phyloP scores from a whole-genome alignment of 92 coral and sea anemone species.

The Siderastrea radians region DNA sequence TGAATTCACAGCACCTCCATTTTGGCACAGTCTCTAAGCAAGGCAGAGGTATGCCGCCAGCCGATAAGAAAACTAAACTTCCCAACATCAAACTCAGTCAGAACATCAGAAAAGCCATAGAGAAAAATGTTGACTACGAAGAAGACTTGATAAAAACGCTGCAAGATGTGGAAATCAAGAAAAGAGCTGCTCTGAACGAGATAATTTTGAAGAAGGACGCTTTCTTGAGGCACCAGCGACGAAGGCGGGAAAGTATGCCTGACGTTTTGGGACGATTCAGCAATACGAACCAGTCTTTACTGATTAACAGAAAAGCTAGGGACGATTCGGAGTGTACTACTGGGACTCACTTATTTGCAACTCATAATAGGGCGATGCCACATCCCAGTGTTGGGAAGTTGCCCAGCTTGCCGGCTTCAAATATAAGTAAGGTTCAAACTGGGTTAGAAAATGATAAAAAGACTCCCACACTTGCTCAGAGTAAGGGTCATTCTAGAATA shows the following conservation, averaged over 20 bases:
- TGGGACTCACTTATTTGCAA: neutral
- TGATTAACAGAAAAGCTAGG: neutral
- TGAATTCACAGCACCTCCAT: neutral
- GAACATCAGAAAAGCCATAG: slow-evolving; percentile 20
- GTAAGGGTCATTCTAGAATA: neutral
- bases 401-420: neutral
- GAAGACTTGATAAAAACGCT: slow-evolving; percentile 19
- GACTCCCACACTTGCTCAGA: neutral
- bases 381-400: neutral
- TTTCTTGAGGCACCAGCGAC: slow-evolving; percentile 12
- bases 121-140: slow-evolving; percentile 16
- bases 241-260: slow-evolving; percentile 14
- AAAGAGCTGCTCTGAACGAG: neutral
- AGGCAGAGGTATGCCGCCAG: neutral
- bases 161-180: slow-evolving; percentile 13
- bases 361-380: neutral
- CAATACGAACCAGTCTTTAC: neutral
- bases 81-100: slow-evolving; percentile 3
- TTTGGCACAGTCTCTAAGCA: neutral
- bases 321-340: slow-evolving; percentile 6
- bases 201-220: slow-evolving; percentile 25
- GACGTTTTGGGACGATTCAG: neutral
- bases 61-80: neutral
- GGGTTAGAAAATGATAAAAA: neutral
- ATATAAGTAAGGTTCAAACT: neutral